phyloP scores from a whole-genome alignment of 1,140 invertebrate species.

The Zeugodacus cucurbitae region DNA sequence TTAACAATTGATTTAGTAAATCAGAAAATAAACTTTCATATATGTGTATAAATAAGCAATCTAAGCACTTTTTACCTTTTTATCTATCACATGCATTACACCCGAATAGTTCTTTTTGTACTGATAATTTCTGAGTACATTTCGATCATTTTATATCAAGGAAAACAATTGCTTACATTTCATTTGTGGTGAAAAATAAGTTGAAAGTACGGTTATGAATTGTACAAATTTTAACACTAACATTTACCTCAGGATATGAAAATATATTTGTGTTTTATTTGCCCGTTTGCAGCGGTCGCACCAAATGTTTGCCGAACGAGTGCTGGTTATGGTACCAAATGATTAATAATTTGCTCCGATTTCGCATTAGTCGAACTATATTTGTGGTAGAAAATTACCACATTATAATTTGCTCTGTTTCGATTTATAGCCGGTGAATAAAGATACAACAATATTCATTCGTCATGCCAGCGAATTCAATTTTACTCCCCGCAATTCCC shows the following conservation, averaged over 20 bases:
- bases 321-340: background rate
- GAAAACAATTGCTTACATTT: background rate
- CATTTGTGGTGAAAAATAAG: background rate
- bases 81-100: background rate
- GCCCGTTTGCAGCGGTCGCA: background rate
- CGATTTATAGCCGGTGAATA: background rate
- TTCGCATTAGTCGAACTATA: background rate
- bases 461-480: background rate
- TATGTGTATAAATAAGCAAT: too few relatives aligned
- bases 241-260: background rate
- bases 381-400: background rate
- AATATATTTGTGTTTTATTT: background rate
- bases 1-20: too few relatives aligned
- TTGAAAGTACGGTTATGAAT: background rate
- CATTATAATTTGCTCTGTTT: background rate
- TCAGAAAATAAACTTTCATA: too few relatives aligned
- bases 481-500: background rate
- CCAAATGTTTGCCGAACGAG: background rate
- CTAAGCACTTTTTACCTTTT: too few relatives aligned
- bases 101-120: background rate
- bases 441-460: background rate
- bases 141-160: background rate
- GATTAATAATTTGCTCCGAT: background rate
- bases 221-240: background rate
- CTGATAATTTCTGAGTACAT: background rate